phyloP scores from a whole-genome alignment of 2,113 vertebrate species.

The Gopherus evgoodei region DNA sequence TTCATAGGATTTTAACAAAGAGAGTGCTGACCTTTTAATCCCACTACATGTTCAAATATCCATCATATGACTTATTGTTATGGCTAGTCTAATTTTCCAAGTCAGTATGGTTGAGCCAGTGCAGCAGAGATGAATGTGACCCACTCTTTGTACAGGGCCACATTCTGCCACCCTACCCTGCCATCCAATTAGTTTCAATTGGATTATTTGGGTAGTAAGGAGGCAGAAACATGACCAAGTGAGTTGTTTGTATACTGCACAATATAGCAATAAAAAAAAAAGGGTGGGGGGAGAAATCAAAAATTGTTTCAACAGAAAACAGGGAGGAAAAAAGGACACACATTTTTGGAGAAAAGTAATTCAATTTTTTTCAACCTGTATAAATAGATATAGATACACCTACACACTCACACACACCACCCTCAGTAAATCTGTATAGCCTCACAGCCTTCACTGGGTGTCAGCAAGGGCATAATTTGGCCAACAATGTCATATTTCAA shows the following conservation, averaged over 20 bases:
- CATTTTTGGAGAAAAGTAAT: not conserved
- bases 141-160: not conserved
- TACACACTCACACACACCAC: not conserved
- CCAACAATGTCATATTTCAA: not conserved
- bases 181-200: not conserved
- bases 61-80: not conserved
- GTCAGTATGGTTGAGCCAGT: not conserved
- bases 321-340: not conserved
- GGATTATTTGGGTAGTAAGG: not conserved
- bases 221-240: not conserved
- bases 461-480: not conserved
- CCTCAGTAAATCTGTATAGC: not conserved
- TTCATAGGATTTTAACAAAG: not conserved
- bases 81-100: not conserved
- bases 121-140: not conserved
- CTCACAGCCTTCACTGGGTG: not conserved
- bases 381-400: not conserved
- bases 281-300: not conserved
- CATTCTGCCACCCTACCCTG: not conserved
- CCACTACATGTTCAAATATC: not conserved
- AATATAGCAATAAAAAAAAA: not conserved
- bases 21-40: not conserved
- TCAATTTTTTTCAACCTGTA: not conserved
- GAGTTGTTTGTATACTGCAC: not conserved
- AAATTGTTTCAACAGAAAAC: not conserved